Conservation (phyloP, 2,888 invertebrate species). For the Hydroisotoma schaefferi region DNA sequence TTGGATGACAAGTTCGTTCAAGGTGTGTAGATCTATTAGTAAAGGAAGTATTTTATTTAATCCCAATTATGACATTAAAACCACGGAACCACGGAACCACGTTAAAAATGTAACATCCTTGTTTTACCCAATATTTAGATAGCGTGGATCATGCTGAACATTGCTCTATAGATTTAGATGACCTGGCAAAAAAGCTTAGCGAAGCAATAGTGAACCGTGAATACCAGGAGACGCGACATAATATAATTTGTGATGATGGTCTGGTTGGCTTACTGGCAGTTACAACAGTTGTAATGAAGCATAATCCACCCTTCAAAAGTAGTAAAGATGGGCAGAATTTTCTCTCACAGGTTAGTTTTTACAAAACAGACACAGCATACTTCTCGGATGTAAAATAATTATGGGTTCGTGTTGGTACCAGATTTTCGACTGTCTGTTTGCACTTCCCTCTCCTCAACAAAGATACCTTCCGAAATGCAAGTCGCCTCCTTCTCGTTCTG, state of each 20-base stretch:
- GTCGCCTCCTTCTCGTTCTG: conserved; percentile 77
- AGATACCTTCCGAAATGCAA: conserved; percentile 90
- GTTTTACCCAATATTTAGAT: conserved; percentile 53
- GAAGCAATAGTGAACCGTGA: conserved; percentile 72
- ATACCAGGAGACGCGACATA: conserved; percentile 75
- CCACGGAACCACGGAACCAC: too few relatives aligned
- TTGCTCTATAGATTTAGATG: conserved; percentile 67
- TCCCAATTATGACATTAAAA: too few relatives aligned
- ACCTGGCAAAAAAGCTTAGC: conserved; percentile 64
- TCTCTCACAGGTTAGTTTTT: conserved; percentile 58
- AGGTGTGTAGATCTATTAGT: conserved; percentile 52
- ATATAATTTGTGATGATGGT: conserved; percentile 83
- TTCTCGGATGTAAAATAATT: background rate
- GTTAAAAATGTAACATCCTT: conserved; percentile 5
- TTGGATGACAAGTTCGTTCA: conserved; percentile 74
- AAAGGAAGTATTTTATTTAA: too few relatives aligned
- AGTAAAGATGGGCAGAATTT: conserved; percentile 70
- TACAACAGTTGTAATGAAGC: conserved; percentile 81
- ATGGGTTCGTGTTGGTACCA: background rate
- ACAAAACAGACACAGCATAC: conserved; percentile 30
- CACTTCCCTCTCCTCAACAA: conserved; percentile 78
- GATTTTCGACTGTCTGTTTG: conserved; percentile 78
- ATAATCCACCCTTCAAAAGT: conserved; percentile 80
- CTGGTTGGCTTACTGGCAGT: conserved; percentile 81
- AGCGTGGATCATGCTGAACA: conserved; percentile 59